Evolutionary conservation across 1,140 invertebrate genomes (phyloP).

Genomic region (Aphis craccivora): DNA sequence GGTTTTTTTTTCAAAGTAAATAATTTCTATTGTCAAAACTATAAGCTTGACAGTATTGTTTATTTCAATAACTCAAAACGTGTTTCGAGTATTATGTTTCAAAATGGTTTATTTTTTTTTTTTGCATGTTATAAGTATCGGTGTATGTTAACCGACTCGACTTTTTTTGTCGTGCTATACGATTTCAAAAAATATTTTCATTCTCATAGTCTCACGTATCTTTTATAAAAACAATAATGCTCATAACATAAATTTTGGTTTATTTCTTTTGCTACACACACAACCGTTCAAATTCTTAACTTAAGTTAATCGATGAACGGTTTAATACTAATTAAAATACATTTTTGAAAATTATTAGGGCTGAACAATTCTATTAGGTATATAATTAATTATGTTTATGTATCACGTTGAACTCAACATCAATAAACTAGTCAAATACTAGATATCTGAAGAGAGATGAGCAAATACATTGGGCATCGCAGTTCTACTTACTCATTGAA

Average conservation of each 20-base stretch:
- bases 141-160: background rate
- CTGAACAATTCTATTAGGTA: background rate
- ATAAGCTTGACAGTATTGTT: background rate
- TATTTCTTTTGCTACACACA: background rate
- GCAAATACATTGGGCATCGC: background rate
- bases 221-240: background rate
- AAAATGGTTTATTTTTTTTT: background rate
- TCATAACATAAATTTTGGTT: background rate
- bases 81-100: background rate
- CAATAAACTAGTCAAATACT: too few species aligned
- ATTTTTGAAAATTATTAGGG: background rate
- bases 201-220: background rate
- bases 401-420: background rate
- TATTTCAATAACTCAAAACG: background rate
- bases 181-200: too few species aligned
- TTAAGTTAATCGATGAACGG: too few species aligned
- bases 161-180: background rate
- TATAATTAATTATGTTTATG: background rate
- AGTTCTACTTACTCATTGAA: background rate
- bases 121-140: background rate
- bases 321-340: background rate
- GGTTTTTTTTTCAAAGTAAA: background rate
- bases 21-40: background rate
- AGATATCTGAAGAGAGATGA: background rate
- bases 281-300: background rate